Base-by-base conservation (phyloP, 2,888 invertebrate species). In the Phengaris arion region DNA sequence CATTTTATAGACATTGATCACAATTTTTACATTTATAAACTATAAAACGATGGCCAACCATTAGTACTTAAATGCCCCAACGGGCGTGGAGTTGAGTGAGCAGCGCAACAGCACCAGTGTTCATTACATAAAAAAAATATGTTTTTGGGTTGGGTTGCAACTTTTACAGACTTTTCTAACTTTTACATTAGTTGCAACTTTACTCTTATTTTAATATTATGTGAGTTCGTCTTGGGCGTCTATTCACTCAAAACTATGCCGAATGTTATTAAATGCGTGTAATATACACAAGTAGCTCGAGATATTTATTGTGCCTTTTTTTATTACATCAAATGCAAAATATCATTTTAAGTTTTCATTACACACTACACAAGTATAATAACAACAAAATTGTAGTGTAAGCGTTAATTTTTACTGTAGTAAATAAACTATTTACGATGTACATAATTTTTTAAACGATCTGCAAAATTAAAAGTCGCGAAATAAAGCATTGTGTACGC, bases 51-150 rank as follows among this genome's bases (percentile, higher is more conserved):
- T 52, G 35, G 72, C 72, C 54, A 72, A 72, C 35, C 35, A 22
- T 22, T 72, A 52, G 72, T 72, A 54, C 72, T 54, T 72, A 54
- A 52, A 54, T 72, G 72, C 72, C 72, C 72, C 72, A 54, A 45
- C 15, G 13, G 7, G 51, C 51, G 72, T 72, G 10, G 45, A 45
- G 35, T 54, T 72, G 72, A 54, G 22, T 72, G 52, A 54, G 35
- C 35, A 35, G 54, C 54, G 12, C 12, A 6, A 6, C 35, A 35
- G 35, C 35, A 4, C 35, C 35, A 35, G 35, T 35, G 4, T 35
- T 2, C 35, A 35, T 35, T 35, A 35, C 35, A 22, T 22, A 22
- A 22, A 22, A 22, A 22, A 22, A 22, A 22, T 22, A 22, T 35
- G 35, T 35, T 4, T 35, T 35, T 35, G 4, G 35, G 35, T 35